These are phyloP conservation scores for Ephydatia muelleri DNA, from an alignment of 37 sponge, comb jelly and placozoan genomes.

Conservation along the genomic window DNA sequence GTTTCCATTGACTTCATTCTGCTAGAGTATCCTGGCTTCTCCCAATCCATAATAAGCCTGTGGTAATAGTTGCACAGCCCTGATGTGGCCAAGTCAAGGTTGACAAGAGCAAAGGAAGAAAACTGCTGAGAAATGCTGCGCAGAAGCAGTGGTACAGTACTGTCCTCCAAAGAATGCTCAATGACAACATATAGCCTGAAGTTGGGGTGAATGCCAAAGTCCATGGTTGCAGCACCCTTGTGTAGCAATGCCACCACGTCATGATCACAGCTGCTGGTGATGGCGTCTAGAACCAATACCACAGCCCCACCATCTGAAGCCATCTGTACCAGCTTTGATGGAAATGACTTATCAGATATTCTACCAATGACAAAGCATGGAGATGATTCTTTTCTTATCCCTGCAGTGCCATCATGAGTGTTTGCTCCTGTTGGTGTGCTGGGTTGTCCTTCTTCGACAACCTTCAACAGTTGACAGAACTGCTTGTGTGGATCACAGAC, in stretches of 20 bases:
- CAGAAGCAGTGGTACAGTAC: neutral
- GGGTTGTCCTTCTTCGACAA: neutral
- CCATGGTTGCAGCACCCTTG: neutral
- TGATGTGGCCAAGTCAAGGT: slow-evolving; percentile 37
- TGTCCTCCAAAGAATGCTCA: slow-evolving; percentile 11
- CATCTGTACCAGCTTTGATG: neutral
- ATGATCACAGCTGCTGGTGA: neutral
- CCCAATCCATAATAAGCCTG: slow-evolving; percentile 25
- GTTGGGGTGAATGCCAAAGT: neutral
- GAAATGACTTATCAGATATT: neutral
- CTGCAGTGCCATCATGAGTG: neutral
- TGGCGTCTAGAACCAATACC: neutral
- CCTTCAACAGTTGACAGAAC: slow-evolving; percentile 19
- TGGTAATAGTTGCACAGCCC: slow-evolving; percentile 41
- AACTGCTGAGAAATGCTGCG: neutral
- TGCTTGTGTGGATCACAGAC: slow-evolving; percentile 66
- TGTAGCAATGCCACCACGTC: neutral
- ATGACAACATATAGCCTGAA: slow-evolving; percentile 43
- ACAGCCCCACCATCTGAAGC: neutral
- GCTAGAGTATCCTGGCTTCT: slow-evolving; percentile 31
- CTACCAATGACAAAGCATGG: neutral
- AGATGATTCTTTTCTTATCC: neutral
- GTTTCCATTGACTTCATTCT: slow-evolving; percentile 46
- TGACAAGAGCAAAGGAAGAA: slow-evolving; percentile 9
- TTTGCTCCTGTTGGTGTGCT: neutral